Base-by-base conservation (phyloP, 2,888 invertebrate species). In the Campopleginae sp. region DNA sequence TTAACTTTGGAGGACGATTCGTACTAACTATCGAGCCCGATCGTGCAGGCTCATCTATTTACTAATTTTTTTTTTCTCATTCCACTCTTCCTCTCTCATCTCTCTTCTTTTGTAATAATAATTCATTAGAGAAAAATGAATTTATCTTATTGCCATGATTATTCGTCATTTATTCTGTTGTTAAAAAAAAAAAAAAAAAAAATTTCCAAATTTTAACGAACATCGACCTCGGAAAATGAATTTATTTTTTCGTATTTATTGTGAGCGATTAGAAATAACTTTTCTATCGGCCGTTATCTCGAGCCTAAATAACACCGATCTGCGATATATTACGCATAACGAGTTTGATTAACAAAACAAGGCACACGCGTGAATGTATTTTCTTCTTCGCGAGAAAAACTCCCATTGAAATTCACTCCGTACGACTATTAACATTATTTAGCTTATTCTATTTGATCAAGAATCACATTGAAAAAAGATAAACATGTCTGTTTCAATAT, bases 1-100 rank as follows among this genome's bases (percentile, higher is more conserved):
- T 86, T 86, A 80, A 77, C 85, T 86, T 86, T 86, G 85, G 85
- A 86, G 85, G 85, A 86, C 82, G 79, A 79, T 82, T 85, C 66
- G 79, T 85, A 70, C 48, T 38, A 82, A 78, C 82, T 85, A 85
- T 31, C 31, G 66, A 72, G 77, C 66, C 66, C n/a, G 31, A 46
- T 38, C 51, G n/a, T 61, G 76, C n/a, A n/a, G n/a, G 61, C 82
- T 79, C 75, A 54, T 80, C 76, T 19, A 51, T 61, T 44, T 14
- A 38, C 23, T 46, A 54, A 51, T 61, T 63, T 54, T 65, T 42
- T 66, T 63, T 54, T 65, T 42, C 61, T 33, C 42, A 10, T 74
- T 23, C 66, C 51, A 38, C 61, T 17, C 46, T 46, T 19, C 6
- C n/a, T 61, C 44, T 4, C 19, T 54, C 31, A 14, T 68, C 44